phyloP scores from a whole-genome alignment of 2,113 vertebrate species.

The Puffinus mauretanicus region DNA sequence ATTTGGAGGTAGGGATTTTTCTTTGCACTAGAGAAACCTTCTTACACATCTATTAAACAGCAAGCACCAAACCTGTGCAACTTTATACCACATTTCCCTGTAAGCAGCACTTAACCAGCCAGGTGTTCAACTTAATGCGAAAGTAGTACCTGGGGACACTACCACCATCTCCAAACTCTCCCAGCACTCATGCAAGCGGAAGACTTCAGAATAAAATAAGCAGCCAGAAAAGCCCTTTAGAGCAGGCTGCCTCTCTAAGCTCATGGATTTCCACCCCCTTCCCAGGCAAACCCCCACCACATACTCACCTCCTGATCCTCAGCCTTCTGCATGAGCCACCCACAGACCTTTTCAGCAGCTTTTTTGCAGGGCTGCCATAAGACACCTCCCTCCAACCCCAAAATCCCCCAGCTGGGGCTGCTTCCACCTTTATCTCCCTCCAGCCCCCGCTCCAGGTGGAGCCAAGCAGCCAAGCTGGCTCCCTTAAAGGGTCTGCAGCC shows the following conservation, averaged over 20 bases:
- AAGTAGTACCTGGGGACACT: not conserved
- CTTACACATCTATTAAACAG: not conserved
- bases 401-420: fast-evolving
- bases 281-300: not conserved
- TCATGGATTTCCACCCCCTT: not conserved
- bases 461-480: not conserved
- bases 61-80: not conserved
- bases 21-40: not conserved
- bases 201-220: not conserved
- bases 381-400: fast-evolving
- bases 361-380: not conserved
- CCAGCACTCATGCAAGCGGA: not conserved
- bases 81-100: fast-evolving
- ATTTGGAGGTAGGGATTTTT: not conserved
- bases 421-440: not conserved
- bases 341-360: not conserved
- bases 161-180: not conserved
- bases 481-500: not conserved
- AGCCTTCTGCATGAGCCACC: not conserved
- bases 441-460: not conserved
- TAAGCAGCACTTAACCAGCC: not conserved
- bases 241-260: too few relatives aligned
- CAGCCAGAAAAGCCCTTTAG: not conserved
- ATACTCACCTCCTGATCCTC: not conserved
- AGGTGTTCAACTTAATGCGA: not conserved